Evolutionary conservation across 2,888 invertebrate genomes (phyloP).

Genomic region (Cosmia trapezina): DNA sequence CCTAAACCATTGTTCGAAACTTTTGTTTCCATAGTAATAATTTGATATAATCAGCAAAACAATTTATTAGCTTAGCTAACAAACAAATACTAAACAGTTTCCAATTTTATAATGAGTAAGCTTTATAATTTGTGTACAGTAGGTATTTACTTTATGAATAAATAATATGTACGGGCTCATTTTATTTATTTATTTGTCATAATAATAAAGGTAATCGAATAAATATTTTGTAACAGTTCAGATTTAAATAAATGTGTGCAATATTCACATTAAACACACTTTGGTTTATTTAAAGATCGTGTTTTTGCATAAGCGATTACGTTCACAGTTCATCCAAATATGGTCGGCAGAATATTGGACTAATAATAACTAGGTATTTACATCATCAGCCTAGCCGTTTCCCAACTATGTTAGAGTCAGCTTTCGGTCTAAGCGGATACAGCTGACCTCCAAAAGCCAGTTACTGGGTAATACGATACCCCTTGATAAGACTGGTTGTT

Average conservation of each 20-base stretch:
- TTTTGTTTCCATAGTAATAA: constrained; percentile 20
- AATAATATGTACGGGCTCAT: constrained; percentile 8
- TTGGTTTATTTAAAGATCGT: constrained; percentile 32
- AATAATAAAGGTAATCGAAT: constrained; percentile 9
- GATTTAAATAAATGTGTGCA: constrained; percentile 30
- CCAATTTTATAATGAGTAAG: constrained; percentile 32
- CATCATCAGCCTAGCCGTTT: neutral
- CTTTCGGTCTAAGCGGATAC: too few species aligned
- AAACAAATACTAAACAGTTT: constrained; percentile 54
- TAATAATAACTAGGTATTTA: neutral
- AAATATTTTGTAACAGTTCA: constrained; percentile 1
- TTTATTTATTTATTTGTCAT: constrained; percentile 19
- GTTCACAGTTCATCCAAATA: neutral
- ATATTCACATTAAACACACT: constrained; percentile 19
- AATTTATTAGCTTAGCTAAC: constrained; percentile 40
- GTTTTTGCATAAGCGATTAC: constrained; percentile 41
- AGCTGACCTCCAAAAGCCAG: too few species aligned
- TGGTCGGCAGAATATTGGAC: neutral
- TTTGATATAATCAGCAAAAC: constrained; percentile 37
- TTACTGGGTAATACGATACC: too few species aligned
- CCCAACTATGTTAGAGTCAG: too few species aligned
- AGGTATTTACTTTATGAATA: constrained; percentile 10
- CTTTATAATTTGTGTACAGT: constrained; percentile 20
- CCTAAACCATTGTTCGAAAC: constrained; percentile 24
- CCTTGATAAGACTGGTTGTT: too few species aligned